phyloP scores from a whole-genome alignment of 2,113 vertebrate species.

The Calidris pygmaea region DNA sequence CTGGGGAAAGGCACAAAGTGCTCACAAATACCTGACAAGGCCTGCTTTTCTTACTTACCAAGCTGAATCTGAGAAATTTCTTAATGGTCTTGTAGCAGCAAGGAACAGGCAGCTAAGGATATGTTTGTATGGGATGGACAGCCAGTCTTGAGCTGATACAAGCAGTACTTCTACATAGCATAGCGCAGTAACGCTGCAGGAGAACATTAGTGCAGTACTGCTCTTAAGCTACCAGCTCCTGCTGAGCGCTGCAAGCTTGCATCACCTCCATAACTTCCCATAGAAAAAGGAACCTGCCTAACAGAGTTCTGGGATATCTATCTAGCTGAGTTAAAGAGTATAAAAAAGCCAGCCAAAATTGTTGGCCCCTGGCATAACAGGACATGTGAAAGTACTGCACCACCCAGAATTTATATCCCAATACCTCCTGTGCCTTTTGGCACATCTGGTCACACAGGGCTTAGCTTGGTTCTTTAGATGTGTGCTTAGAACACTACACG shows the following conservation, averaged over 20 bases:
- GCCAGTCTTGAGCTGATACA: background rate
- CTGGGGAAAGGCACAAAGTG: background rate
- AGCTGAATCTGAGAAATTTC: background rate
- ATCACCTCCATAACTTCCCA: background rate
- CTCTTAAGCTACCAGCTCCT: background rate
- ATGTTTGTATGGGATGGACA: background rate
- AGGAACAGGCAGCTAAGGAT: background rate
- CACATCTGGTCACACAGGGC: background rate
- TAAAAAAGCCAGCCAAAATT: background rate
- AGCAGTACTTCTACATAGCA: background rate
- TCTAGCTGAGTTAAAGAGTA: background rate
- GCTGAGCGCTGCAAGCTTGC: background rate
- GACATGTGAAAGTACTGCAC: background rate
- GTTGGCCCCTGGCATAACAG: no score
- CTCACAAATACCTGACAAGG: background rate
- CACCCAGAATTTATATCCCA: background rate
- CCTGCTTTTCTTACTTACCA: background rate
- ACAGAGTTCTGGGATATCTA: background rate
- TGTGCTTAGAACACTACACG: background rate
- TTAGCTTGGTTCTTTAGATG: background rate
- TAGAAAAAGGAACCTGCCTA: background rate
- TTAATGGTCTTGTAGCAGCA: background rate
- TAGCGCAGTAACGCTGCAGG: accelerated
- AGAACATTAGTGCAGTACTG: background rate
- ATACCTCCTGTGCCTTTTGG: background rate